These are phyloP conservation scores for Hycleus phaleratus DNA, from an alignment of 1,140 invertebrate species.

Conservation along the genomic window DNA sequence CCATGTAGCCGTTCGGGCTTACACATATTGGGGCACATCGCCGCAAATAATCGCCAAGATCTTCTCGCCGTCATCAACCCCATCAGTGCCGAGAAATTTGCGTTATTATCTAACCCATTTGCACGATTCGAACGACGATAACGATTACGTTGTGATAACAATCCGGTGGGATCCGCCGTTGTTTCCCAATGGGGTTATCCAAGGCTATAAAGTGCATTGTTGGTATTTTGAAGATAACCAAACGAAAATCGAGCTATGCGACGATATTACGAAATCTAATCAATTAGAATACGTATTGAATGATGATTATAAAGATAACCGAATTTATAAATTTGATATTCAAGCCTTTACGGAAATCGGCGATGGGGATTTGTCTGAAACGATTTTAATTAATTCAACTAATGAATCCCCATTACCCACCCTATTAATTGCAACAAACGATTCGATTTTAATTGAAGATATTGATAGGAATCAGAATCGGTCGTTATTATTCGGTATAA, in stretches of 20 bases:
- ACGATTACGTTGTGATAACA: constrained; percentile 44
- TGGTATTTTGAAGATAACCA: constrained; percentile 47
- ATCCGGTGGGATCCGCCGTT: constrained; percentile 72
- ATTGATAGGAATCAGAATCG: constrained; percentile 56
- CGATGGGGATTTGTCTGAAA: constrained; percentile 56
- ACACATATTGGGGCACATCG: constrained; percentile 77
- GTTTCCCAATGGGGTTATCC: constrained; percentile 64
- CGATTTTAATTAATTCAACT: constrained; percentile 53
- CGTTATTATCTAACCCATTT: constrained; percentile 57
- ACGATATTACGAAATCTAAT: constrained; percentile 34
- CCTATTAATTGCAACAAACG: constrained; percentile 62
- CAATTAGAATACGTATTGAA: constrained; percentile 48
- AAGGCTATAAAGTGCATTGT: constrained; percentile 62
- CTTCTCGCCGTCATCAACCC: constrained; percentile 61
- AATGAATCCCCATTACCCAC: constrained; percentile 67
- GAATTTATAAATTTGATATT: constrained; percentile 68
- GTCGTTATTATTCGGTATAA: constrained; percentile 52
- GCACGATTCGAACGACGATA: constrained; percentile 38
- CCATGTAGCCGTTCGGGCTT: constrained; percentile 65
- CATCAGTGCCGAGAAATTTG: constrained; percentile 60
- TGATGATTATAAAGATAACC: constrained; percentile 49
- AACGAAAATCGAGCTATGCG: constrained; percentile 18
- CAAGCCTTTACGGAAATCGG: constrained; percentile 70
- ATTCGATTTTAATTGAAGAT: constrained; percentile 65
- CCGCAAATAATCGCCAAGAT: constrained; percentile 48